These are phyloP conservation scores for Brassicogethes aeneus DNA, from an alignment of 2,888 invertebrate genomes.

Conservation along the genomic window DNA sequence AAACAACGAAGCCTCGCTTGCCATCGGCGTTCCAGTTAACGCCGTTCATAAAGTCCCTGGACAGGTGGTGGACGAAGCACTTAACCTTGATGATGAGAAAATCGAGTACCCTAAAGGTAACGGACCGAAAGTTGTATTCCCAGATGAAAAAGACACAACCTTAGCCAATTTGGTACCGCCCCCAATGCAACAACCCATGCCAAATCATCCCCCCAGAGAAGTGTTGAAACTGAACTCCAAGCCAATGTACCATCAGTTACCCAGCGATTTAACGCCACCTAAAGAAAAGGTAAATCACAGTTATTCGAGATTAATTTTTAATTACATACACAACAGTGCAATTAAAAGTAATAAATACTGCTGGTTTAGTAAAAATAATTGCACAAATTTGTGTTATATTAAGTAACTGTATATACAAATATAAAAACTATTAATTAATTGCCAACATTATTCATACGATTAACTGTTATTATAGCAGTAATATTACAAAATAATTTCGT, in stretches of 20 bases:
- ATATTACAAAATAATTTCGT: too few relatives aligned
- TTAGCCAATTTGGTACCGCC: constrained; percentile 20
- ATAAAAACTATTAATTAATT: too few relatives aligned
- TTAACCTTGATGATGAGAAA: constrained; percentile 26
- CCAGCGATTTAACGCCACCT: constrained; percentile 42
- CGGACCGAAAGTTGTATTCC: constrained; percentile 35
- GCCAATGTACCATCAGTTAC: constrained; percentile 40
- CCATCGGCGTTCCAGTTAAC: constrained; percentile 37
- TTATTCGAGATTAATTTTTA: too few relatives aligned
- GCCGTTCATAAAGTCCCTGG: constrained; percentile 33
- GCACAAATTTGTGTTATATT: too few relatives aligned
- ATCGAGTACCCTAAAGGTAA: constrained; percentile 26
- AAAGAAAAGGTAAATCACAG: constrained; percentile 32
- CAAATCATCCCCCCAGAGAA: constrained; percentile 22
- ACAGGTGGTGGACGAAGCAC: constrained; percentile 37
- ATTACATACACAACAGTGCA: too few relatives aligned
- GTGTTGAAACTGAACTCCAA: constrained; percentile 36
- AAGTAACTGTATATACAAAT: too few relatives aligned
- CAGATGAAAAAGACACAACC: constrained; percentile 27
- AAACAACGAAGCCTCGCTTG: constrained; percentile 37
- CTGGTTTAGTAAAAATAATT: too few relatives aligned
- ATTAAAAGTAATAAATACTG: too few relatives aligned
- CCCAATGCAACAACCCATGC: constrained; percentile 15
- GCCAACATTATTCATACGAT: too few relatives aligned
- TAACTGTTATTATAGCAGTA: too few relatives aligned